These are phyloP conservation scores for Ia io DNA, from an alignment of 2,113 vertebrate genomes.

Conservation along the genomic window DNA sequence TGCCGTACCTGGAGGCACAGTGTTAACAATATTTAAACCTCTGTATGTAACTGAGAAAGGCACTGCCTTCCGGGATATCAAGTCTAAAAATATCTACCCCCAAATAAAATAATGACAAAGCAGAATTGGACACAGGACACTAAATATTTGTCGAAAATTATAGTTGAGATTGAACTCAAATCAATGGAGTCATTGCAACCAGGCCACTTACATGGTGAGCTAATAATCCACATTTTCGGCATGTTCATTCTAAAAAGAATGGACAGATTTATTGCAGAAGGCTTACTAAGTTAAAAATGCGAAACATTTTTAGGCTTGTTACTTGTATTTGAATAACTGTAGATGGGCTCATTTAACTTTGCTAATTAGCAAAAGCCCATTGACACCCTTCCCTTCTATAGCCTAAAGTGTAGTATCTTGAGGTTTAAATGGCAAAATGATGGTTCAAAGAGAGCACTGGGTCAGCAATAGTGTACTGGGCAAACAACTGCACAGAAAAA, in stretches of 20 bases:
- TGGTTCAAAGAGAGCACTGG: neutral
- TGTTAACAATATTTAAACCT: constrained; percentile 24
- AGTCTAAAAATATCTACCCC: constrained; percentile 24
- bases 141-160: constrained; percentile 13
- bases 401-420: neutral
- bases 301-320: neutral
- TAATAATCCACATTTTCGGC: neutral
- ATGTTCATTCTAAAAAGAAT: constrained; percentile 42
- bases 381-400: neutral
- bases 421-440: constrained; percentile 20
- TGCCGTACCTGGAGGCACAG: constrained; percentile 14
- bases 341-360: neutral
- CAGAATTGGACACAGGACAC: constrained; percentile 18
- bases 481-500: neutral
- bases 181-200: neutral
- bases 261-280: constrained; percentile 8
- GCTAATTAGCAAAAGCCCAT: neutral
- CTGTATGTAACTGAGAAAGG: neutral
- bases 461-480: neutral
- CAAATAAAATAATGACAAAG: constrained; percentile 38
- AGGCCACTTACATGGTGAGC: neutral
- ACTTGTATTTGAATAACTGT: constrained; percentile 8
- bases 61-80: constrained; percentile 22
- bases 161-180: constrained; percentile 1
- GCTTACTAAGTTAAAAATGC: constrained; percentile 5